Percentiles rank a stretch among this genome's conserved stretches.
Conservation (phyloP, 2,113 vertebrate genomes). For the Macrotis lagotis region DNA sequence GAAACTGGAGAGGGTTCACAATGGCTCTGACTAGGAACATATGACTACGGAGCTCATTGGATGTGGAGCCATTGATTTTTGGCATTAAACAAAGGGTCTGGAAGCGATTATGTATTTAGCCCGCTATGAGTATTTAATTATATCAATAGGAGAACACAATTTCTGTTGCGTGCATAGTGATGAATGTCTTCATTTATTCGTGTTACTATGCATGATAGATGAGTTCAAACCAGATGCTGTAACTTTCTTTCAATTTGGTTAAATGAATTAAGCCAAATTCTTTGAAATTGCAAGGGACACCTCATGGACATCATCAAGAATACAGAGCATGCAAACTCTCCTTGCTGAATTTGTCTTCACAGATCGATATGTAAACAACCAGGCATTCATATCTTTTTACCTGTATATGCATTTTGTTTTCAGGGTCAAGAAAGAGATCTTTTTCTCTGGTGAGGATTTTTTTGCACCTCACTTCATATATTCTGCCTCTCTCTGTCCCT, state of each 20-base stretch:
- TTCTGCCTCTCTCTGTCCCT: neutral
- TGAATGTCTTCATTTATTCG: slow-evolving; percentile 88
- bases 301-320: slow-evolving; percentile 61
- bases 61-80: slow-evolving; percentile 85
- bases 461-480: neutral
- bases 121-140: slow-evolving; percentile 88
- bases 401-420: slow-evolving; percentile 4
- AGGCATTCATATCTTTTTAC: neutral
- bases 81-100: slow-evolving; percentile 88
- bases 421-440: slow-evolving; percentile 36
- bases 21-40: slow-evolving; percentile 88
- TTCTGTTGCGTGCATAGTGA: slow-evolving; percentile 86
- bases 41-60: slow-evolving; percentile 81
- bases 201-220: slow-evolving; percentile 84
- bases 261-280: slow-evolving; percentile 79
- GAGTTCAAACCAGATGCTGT: slow-evolving; percentile 83
- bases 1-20: slow-evolving; percentile 88
- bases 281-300: slow-evolving; percentile 76
- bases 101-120: slow-evolving; percentile 87
- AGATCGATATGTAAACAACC: slow-evolving; percentile 53
- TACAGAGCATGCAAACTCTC: slow-evolving; percentile 41
- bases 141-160: slow-evolving; percentile 88
- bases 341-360: slow-evolving; percentile 58
- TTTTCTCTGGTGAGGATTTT: neutral
- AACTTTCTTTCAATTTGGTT: slow-evolving; percentile 81